These are phyloP conservation scores for Odiellus spinosus DNA, from an alignment of 2,888 invertebrate genomes.

Conservation along the genomic window DNA sequence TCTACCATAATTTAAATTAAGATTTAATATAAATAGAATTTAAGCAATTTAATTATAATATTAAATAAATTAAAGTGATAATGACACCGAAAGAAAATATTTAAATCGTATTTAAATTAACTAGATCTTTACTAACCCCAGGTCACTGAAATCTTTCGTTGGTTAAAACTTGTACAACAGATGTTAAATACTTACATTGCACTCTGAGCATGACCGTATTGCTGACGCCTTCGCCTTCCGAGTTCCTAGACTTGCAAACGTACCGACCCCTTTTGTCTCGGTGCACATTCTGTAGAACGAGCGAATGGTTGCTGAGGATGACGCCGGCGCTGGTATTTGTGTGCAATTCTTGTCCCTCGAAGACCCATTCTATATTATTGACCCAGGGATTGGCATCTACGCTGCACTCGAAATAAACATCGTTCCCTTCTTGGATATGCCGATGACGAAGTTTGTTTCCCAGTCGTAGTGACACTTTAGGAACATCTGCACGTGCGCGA, in stretches of 20 bases:
- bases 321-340: constrained; percentile 6
- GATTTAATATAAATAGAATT: too few relatives aligned
- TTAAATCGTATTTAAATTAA: too few relatives aligned
- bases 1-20: too few relatives aligned
- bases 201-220: constrained; percentile 11
- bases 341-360: constrained; percentile 8
- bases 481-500: constrained; percentile 5
- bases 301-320: constrained; percentile 10
- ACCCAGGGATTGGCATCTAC: constrained; percentile 14
- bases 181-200: constrained; percentile 13
- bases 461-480: constrained; percentile 8
- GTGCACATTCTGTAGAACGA: constrained; percentile 6
- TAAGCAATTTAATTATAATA: too few relatives aligned
- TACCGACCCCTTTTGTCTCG: constrained; percentile 10
- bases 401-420: constrained; percentile 12
- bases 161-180: too few relatives aligned
- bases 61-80: too few relatives aligned
- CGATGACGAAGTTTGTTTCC: neutral
- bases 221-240: constrained; percentile 9
- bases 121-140: too few relatives aligned
- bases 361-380: constrained; percentile 12
- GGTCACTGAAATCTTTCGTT: too few relatives aligned
- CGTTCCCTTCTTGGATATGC: constrained; percentile 13
- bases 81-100: too few relatives aligned
- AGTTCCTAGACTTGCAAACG: constrained; percentile 6